Evolutionary conservation across 2,797 vertebrate genomes (phyloP).

Genomic region (Betta splendens): DNA sequence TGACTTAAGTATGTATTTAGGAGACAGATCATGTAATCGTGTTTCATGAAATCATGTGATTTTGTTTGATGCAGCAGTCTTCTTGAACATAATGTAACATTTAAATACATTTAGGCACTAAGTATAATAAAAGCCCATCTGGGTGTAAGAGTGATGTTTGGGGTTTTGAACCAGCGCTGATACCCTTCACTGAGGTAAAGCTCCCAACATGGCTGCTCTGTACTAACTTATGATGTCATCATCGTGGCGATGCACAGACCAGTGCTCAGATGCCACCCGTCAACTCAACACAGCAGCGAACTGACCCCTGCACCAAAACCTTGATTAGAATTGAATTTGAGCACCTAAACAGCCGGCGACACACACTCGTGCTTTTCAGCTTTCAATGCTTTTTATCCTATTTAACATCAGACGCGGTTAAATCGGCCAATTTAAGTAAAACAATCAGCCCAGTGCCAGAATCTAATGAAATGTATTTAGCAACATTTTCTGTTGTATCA

Average conservation of each 20-base stretch:
- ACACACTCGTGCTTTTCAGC: not conserved
- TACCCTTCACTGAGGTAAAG: slow-evolving; percentile 20
- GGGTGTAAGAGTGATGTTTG: slow-evolving; percentile 7
- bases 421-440: slow-evolving; percentile 14
- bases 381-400: slow-evolving; percentile 4
- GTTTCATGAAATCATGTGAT: slow-evolving; percentile 4
- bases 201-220: slow-evolving; percentile 24
- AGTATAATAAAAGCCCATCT: slow-evolving; percentile 18
- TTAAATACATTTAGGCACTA: slow-evolving; percentile 11
- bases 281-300: slow-evolving; percentile 15
- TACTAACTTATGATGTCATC: slow-evolving; percentile 40
- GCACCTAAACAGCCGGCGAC: not conserved
- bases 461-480: slow-evolving; percentile 45
- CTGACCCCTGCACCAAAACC: not conserved
- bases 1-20: too few species aligned
- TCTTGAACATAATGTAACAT: not conserved
- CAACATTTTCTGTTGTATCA: too few species aligned
- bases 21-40: slow-evolving; percentile 1
- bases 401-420: slow-evolving; percentile 18
- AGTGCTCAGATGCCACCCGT: slow-evolving; percentile 13
- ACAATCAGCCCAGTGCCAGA: slow-evolving; percentile 47
- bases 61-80: not conserved
- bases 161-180: slow-evolving; percentile 16
- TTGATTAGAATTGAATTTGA: too few species aligned
- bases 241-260: slow-evolving; percentile 25